Evolutionary conservation across 1,140 invertebrate species (phyloP).

Genomic region (Drosophila tropicalis): DNA sequence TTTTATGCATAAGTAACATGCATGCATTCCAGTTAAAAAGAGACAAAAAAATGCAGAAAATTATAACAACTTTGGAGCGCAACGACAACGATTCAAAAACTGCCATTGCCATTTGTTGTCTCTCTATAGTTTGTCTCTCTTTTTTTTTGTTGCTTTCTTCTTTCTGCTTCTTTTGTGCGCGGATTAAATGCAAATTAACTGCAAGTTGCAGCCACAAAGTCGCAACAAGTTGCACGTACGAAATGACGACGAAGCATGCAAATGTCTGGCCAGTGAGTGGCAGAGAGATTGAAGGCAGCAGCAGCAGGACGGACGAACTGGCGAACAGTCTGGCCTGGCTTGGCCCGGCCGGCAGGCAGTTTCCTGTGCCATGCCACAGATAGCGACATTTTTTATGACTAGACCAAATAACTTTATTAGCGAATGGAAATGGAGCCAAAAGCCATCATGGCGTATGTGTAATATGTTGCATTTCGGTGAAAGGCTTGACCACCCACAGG

Average conservation of each 20-base stretch:
- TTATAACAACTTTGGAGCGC: constrained; percentile 40
- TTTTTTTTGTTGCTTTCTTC: constrained; percentile 26
- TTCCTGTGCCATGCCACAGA: constrained; percentile 69
- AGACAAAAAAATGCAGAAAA: neutral
- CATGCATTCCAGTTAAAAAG: neutral
- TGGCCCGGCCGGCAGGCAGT: constrained; percentile 25
- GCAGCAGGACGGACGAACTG: constrained; percentile 21
- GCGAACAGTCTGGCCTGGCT: neutral
- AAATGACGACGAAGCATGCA: constrained; percentile 59
- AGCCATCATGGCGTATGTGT: constrained; percentile 43
- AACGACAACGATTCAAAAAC: constrained; percentile 56
- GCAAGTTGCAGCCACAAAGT: constrained; percentile 57
- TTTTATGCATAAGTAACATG: no score
- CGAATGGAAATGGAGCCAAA: constrained; percentile 47
- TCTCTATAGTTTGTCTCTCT: constrained; percentile 14
- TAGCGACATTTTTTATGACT: constrained; percentile 74
- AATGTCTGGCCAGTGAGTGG: constrained; percentile 43
- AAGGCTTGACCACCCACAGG: constrained; percentile 72
- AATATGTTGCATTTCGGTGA: constrained; percentile 58
- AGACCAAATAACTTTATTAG: constrained; percentile 75
- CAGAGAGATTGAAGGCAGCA: constrained; percentile 23
- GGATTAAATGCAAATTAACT: constrained; percentile 80
- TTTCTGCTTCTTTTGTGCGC: constrained; percentile 29
- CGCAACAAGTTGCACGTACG: constrained; percentile 78
- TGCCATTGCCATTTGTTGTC: constrained; percentile 49